Evolutionary conservation across 2,888 invertebrate genomes (phyloP).

Genomic region (Acleris holmiana): DNA sequence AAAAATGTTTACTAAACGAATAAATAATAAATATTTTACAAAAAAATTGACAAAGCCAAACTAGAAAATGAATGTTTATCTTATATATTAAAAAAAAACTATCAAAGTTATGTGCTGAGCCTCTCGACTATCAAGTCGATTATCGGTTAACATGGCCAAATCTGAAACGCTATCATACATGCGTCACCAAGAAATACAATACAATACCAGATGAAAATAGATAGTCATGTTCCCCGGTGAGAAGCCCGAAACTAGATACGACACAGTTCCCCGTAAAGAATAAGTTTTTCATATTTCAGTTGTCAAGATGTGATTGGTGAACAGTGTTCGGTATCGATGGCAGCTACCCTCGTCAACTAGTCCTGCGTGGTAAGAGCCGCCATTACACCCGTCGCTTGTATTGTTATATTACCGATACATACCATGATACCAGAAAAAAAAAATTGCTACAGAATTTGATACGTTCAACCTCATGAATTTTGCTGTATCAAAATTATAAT

Average conservation of each 20-base stretch:
- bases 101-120: too few relatives aligned
- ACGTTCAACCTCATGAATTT: not conserved
- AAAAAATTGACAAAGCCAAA: too few relatives aligned
- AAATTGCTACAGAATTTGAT: conserved; percentile 15
- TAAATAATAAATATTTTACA: too few relatives aligned
- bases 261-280: conserved; percentile 12
- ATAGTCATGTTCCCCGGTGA: not conserved
- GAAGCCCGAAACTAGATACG: conserved; percentile 14
- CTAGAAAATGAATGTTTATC: too few relatives aligned
- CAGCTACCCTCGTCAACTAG: conserved; percentile 40
- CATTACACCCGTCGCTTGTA: conserved; percentile 5
- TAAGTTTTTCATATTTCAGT: conserved; percentile 36
- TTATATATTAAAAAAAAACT: too few relatives aligned
- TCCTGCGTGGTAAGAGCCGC: conserved; percentile 17
- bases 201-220: not conserved
- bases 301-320: conserved; percentile 29
- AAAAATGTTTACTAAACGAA: too few relatives aligned
- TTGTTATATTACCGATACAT: conserved; percentile 12
- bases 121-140: too few relatives aligned
- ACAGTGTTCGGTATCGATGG: conserved; percentile 37
- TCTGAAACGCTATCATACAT: too few relatives aligned
- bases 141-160: too few relatives aligned
- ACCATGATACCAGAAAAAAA: conserved; percentile 27
- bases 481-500: too few relatives aligned
- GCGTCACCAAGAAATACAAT: not conserved